Conservation (phyloP, 2,797 vertebrate species). For the Bradypodion pumilum region DNA sequence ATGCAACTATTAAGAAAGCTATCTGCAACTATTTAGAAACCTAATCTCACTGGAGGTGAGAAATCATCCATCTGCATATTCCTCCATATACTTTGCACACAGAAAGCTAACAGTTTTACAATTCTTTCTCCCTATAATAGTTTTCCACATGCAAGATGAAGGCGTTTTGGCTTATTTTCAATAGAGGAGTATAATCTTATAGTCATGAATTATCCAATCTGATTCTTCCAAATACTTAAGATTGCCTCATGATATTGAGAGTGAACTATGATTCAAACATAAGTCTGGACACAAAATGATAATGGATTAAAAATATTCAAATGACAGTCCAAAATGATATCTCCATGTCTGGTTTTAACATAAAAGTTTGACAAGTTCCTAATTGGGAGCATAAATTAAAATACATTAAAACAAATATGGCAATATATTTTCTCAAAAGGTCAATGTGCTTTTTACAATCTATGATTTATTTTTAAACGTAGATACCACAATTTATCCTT, state of each 20-base stretch:
- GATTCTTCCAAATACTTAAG: neutral
- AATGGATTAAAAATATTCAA: neutral
- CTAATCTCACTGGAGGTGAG: neutral
- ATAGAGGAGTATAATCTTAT: neutral
- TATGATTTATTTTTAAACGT: too few relatives aligned
- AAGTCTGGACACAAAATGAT: neutral
- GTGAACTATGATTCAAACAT: neutral
- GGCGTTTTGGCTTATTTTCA: neutral
- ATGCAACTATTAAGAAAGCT: neutral
- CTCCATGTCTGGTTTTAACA: neutral
- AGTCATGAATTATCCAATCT: neutral
- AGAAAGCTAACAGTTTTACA: neutral
- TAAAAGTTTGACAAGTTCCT: neutral
- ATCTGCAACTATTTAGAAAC: neutral
- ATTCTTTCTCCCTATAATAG: too few relatives aligned
- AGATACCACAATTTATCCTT: neutral
- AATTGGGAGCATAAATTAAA: neutral
- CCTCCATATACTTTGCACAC: neutral
- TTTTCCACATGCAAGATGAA: neutral
- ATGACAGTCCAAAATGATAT: neutral
- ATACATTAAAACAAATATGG: neutral
- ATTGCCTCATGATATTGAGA: neutral
- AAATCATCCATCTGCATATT: neutral
- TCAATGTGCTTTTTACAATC: neutral
- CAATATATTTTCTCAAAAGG: neutral